phyloP scores from a whole-genome alignment of 2,888 invertebrate species.

The Pyrochroa serraticornis region DNA sequence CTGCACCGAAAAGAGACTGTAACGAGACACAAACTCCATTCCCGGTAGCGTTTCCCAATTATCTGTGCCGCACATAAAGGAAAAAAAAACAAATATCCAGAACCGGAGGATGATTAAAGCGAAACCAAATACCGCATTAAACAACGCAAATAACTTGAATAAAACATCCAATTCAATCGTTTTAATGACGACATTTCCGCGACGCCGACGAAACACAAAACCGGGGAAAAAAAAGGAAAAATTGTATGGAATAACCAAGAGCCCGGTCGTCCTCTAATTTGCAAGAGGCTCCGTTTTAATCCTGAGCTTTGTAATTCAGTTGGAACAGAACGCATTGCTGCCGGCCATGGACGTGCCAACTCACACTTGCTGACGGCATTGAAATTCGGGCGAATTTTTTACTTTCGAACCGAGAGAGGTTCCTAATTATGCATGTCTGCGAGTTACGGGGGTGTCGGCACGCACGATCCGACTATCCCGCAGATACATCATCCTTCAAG shows the following conservation, averaged over 20 bases:
- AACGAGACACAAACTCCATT: no score
- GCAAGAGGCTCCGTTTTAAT: constrained; percentile 5
- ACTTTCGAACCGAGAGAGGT: constrained; percentile 11
- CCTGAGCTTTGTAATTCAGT: constrained; percentile 2
- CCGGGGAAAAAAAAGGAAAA: not conserved
- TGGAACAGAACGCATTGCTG: not conserved
- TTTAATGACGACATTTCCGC: no score
- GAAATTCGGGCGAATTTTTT: constrained; percentile 5
- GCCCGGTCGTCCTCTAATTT: not conserved
- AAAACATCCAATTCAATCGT: no score
- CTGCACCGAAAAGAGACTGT: no score
- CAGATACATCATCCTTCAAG: no score
- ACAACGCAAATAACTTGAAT: no score
- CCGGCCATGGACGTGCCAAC: constrained; percentile 11
- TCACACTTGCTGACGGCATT: constrained; percentile 9
- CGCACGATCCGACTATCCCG: no score
- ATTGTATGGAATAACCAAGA: not conserved
- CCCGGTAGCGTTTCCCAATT: no score
- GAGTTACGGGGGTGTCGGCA: not conserved
- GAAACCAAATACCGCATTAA: no score
- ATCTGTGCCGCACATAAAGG: no score
- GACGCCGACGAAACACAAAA: constrained; percentile 9
- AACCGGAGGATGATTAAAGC: no score
- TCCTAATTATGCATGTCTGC: constrained; percentile 6
- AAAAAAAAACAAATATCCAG: no score